A percentile compares a stretch with the other conserved stretches of the same genome.
phyloP scores from a whole-genome alignment of 2,797 vertebrate species.

The Phrynocephalus forsythii region DNA sequence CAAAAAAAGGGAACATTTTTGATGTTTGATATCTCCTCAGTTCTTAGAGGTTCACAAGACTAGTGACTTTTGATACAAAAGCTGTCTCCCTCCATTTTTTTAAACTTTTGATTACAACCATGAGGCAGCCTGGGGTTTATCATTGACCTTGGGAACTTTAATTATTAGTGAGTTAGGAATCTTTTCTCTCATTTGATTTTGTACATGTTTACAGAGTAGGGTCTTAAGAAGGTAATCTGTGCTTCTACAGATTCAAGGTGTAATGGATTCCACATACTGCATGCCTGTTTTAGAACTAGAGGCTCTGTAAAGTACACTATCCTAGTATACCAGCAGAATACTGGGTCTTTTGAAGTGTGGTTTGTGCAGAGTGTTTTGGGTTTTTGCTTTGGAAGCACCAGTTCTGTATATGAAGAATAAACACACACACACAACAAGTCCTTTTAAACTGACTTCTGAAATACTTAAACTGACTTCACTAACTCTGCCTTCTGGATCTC shows the following conservation, averaged over 20 bases:
- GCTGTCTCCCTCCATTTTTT: not conserved
- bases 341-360: not conserved
- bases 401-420: not conserved
- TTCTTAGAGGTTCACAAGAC: not conserved
- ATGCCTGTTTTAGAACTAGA: not conserved
- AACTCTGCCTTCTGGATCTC: conserved; percentile 29
- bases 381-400: not conserved
- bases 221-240: not conserved
- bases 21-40: not conserved
- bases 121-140: not conserved
- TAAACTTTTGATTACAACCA: not conserved
- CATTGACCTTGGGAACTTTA: not conserved
- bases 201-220: not conserved
- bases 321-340: not conserved
- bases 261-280: not conserved
- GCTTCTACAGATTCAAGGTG: not conserved
- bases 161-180: not conserved
- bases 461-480: conserved; percentile 22
- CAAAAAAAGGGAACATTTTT: not conserved
- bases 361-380: not conserved
- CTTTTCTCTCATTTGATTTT: not conserved
- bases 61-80: not conserved
- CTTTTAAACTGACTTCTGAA: conserved; percentile 2
- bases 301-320: not conserved
- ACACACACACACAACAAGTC: not conserved